A percentile compares a stretch with the other conserved stretches of the same genome.
Conservation (phyloP, 2,888 invertebrate genomes). For the Cryptus armator region DNA sequence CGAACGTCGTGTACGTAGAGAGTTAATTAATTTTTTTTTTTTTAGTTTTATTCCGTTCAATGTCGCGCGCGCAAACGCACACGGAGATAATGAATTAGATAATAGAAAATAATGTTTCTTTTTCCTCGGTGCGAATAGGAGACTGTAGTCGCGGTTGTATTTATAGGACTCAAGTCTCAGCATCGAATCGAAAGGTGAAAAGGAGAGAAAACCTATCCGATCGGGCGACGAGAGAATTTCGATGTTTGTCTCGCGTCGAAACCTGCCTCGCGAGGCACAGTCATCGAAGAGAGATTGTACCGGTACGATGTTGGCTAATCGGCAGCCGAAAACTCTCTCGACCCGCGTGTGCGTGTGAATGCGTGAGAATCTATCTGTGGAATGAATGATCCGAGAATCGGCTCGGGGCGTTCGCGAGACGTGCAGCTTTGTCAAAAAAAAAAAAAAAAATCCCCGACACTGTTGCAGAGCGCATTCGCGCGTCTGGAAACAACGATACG, state of each 20-base stretch:
- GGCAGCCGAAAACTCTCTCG: constrained; percentile 33
- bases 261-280: constrained; percentile 41
- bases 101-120: constrained; percentile 31
- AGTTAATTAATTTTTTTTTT: neutral
- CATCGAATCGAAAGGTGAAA: constrained; percentile 22
- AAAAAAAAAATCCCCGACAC: too few species aligned
- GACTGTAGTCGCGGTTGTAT: constrained; percentile 46
- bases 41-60: neutral
- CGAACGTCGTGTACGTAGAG: constrained; percentile 3
- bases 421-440: neutral
- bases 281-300: constrained; percentile 47
- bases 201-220: constrained; percentile 4
- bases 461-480: neutral
- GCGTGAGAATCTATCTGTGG: constrained; percentile 49
- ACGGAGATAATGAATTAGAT: constrained; percentile 42
- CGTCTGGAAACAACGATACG: constrained; percentile 1
- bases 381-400: constrained; percentile 54
- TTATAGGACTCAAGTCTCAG: constrained; percentile 39
- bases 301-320: constrained; percentile 54
- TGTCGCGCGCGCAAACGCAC: neutral
- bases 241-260: constrained; percentile 28
- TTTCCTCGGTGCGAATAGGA: constrained; percentile 43
- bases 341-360: constrained; percentile 39
- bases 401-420: constrained; percentile 26
- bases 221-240: neutral